A percentile compares a stretch with the other conserved stretches of the same genome.
Evolutionary conservation across 2,888 invertebrate species (phyloP).

Genomic region (Cancer borealis): DNA sequence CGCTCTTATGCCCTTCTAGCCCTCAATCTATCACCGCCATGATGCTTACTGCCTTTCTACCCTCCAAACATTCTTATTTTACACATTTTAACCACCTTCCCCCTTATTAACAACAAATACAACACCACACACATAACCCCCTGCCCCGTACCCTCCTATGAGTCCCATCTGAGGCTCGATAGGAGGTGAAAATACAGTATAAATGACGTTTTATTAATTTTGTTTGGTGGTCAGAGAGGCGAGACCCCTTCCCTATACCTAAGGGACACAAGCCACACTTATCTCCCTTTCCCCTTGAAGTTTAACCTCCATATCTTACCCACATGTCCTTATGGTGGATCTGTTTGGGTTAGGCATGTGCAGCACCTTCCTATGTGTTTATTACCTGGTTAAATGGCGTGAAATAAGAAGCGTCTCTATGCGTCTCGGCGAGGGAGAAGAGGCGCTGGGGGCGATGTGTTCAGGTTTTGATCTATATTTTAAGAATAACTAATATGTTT

Average conservation of each 20-base stretch:
- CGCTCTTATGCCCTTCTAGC: slow-evolving; percentile 68
- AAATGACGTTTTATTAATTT: slow-evolving; percentile 32
- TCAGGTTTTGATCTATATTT: neutral
- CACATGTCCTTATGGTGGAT: neutral
- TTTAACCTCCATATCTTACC: neutral
- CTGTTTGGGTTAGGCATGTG: neutral
- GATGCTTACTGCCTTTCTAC: slow-evolving; percentile 73
- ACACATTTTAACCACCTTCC: neutral
- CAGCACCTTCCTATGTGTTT: neutral
- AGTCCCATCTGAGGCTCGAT: neutral
- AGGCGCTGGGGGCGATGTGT: slow-evolving; percentile 67
- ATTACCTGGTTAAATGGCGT: slow-evolving; percentile 52
- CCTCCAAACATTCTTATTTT: neutral
- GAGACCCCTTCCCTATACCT: slow-evolving; percentile 27
- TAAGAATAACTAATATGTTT: neutral
- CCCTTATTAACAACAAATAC: neutral
- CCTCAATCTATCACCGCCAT: slow-evolving; percentile 58
- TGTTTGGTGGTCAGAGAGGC: slow-evolving; percentile 61
- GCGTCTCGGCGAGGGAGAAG: slow-evolving; percentile 64
- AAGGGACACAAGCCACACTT: slow-evolving; percentile 68
- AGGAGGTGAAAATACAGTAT: neutral
- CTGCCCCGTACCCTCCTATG: neutral
- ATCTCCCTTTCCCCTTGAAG: neutral
- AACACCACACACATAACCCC: neutral
- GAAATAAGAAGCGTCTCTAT: slow-evolving; percentile 27